Conservation (phyloP, 2,797 vertebrate genomes). For the Sphenodon punctatus region DNA sequence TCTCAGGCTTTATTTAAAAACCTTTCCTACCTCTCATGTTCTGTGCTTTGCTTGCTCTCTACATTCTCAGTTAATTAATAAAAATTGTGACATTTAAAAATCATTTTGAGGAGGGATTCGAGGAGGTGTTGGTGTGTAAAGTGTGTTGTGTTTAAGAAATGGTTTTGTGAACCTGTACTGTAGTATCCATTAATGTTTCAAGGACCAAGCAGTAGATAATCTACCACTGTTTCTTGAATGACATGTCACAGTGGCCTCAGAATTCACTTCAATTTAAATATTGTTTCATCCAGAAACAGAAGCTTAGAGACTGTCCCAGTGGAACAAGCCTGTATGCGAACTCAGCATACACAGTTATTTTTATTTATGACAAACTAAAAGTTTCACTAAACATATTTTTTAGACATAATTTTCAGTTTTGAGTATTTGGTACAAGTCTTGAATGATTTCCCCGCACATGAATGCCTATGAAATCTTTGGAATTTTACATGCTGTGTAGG, state of each 20-base stretch:
- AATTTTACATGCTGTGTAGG: slow-evolving; percentile 21
- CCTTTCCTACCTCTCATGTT: slow-evolving; percentile 53
- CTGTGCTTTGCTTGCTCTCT: slow-evolving; percentile 60
- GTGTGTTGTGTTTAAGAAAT: slow-evolving; percentile 31
- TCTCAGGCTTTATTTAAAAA: slow-evolving; percentile 57
- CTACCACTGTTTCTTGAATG: slow-evolving; percentile 67
- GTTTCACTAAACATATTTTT: too few relatives aligned
- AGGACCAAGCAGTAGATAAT: slow-evolving; percentile 62
- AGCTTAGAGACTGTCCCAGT: slow-evolving; percentile 49
- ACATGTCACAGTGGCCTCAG: slow-evolving; percentile 56
- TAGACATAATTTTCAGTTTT: slow-evolving; percentile 33
- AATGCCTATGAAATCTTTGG: not conserved
- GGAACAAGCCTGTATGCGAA: slow-evolving; percentile 31
- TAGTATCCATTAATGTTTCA: slow-evolving; percentile 63
- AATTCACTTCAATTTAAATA: slow-evolving; percentile 58
- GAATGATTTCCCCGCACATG: not conserved
- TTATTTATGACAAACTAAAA: too few relatives aligned
- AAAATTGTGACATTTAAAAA: slow-evolving; percentile 65
- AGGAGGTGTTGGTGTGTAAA: slow-evolving; percentile 49
- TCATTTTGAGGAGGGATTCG: slow-evolving; percentile 56
- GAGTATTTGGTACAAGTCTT: not conserved
- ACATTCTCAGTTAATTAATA: slow-evolving; percentile 69
- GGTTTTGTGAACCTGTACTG: slow-evolving; percentile 57
- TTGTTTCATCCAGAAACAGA: slow-evolving; percentile 65
- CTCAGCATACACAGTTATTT: slow-evolving; percentile 33